phyloP scores from a whole-genome alignment of 2,113 vertebrate species.

The Pluvialis apricaria region DNA sequence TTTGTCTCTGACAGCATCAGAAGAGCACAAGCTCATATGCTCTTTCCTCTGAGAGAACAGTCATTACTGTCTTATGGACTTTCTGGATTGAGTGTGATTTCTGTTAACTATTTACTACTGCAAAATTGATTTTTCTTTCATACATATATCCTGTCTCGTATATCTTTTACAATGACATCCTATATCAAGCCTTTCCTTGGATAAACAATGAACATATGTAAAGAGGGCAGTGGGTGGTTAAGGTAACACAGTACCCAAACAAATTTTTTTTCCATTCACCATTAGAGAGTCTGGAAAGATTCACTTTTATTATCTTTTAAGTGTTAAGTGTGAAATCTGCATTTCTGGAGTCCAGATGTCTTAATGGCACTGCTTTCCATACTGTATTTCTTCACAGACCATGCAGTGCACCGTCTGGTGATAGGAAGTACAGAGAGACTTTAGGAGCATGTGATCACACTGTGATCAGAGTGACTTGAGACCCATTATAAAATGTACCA shows the following conservation, averaged over 20 bases:
- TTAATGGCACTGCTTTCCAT: neutral
- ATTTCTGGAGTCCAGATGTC: neutral
- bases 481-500: slow-evolving; percentile 32
- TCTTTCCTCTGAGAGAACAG: neutral
- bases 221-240: neutral
- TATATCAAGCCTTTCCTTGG: neutral
- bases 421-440: neutral
- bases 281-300: neutral
- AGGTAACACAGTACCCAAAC: neutral
- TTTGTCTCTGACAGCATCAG: neutral
- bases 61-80: neutral
- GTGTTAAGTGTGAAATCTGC: neutral
- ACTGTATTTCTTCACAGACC: neutral
- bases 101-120: neutral
- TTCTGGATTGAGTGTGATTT: neutral
- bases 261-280: rapidly evolving
- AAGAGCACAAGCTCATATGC: neutral
- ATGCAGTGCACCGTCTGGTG: neutral
- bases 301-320: neutral
- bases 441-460: neutral
- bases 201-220: rapidly evolving
- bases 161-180: neutral
- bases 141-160: neutral
- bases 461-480: neutral
- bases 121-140: neutral